Percentiles rank a stretch among this genome's conserved stretches.
Conservation (phyloP, 2,888 invertebrate species). For the Synanthedon andrenaeformis region DNA sequence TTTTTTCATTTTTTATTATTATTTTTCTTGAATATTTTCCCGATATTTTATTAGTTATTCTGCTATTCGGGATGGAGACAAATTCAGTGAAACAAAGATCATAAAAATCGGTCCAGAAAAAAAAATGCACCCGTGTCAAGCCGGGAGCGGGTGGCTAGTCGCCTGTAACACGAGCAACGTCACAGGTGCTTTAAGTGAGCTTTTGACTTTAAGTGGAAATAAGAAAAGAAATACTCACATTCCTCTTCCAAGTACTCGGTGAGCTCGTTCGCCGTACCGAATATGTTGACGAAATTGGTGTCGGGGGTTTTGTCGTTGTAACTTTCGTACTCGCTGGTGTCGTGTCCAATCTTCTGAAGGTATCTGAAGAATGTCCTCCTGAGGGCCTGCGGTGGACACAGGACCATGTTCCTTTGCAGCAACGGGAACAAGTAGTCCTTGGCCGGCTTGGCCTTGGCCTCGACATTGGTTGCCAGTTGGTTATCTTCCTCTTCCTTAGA, state of each 20-base stretch:
- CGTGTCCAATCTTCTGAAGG: slow-evolving; percentile 10
- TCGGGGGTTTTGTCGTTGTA: slow-evolving; percentile 10
- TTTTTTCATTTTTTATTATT: too few relatives aligned
- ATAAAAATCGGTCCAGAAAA: too few relatives aligned
- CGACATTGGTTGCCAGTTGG: slow-evolving; percentile 15
- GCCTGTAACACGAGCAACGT: too few relatives aligned
- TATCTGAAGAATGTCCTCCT: slow-evolving; percentile 24
- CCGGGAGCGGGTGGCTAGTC: too few relatives aligned
- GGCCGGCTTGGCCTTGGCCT: slow-evolving; percentile 12
- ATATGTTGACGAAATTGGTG: slow-evolving; percentile 36
- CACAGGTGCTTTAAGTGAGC: too few relatives aligned
- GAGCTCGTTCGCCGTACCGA: slow-evolving; percentile 46
- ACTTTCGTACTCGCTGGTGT: slow-evolving; percentile 5
- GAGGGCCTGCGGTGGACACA: slow-evolving; percentile 11
- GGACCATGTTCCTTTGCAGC: slow-evolving; percentile 19
- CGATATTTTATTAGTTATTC: too few relatives aligned
- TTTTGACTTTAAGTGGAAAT: neutral
- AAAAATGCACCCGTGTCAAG: too few relatives aligned
- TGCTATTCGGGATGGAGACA: too few relatives aligned
- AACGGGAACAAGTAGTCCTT: slow-evolving; percentile 37
- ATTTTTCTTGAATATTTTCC: too few relatives aligned
- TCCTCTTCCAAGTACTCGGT: slow-evolving; percentile 47
- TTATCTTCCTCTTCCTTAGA: slow-evolving; percentile 4
- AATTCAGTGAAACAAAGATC: too few relatives aligned
- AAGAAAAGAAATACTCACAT: slow-evolving; percentile 27